Evolutionary conservation across 1,140 invertebrate species (phyloP).

Genomic region (Papilio machaon): DNA sequence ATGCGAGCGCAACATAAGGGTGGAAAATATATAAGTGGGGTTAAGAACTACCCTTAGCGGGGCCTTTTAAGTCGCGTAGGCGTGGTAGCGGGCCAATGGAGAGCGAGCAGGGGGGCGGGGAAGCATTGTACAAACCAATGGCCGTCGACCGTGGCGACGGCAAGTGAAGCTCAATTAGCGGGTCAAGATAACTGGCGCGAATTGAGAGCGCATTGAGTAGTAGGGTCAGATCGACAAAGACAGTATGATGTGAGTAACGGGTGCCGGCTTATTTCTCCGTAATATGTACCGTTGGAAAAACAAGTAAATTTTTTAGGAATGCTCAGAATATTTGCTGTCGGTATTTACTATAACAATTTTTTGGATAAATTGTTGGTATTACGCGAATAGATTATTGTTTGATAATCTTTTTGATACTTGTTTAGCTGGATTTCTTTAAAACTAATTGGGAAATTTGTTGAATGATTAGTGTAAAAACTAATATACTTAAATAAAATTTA

Average conservation of each 20-base stretch:
- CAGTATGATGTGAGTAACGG: slow-evolving; percentile 72
- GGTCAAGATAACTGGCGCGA: slow-evolving; percentile 79
- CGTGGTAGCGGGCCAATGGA: slow-evolving; percentile 69
- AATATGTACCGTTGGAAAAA: slow-evolving; percentile 49
- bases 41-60: slow-evolving; percentile 74
- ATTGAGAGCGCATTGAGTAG: slow-evolving; percentile 80
- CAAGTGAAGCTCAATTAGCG: slow-evolving; percentile 76
- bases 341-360: background rate
- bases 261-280: slow-evolving; percentile 52
- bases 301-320: slow-evolving; percentile 4
- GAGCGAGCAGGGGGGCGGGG: slow-evolving; percentile 63
- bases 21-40: slow-evolving; percentile 80
- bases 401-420: background rate
- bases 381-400: background rate
- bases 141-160: slow-evolving; percentile 53
- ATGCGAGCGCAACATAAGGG: slow-evolving; percentile 74
- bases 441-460: no score
- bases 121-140: slow-evolving; percentile 68
- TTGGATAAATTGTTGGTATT: background rate
- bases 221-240: slow-evolving; percentile 76
- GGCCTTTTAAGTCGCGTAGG: slow-evolving; percentile 69
- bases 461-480: no score
- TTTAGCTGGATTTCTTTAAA: no score
- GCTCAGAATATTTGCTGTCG: background rate
- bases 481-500: background rate